Evolutionary conservation across 2,888 invertebrate genomes (phyloP), one percentile per base, ranked within the genome.

Genomic region (Scaptomyza reducta): DNA sequence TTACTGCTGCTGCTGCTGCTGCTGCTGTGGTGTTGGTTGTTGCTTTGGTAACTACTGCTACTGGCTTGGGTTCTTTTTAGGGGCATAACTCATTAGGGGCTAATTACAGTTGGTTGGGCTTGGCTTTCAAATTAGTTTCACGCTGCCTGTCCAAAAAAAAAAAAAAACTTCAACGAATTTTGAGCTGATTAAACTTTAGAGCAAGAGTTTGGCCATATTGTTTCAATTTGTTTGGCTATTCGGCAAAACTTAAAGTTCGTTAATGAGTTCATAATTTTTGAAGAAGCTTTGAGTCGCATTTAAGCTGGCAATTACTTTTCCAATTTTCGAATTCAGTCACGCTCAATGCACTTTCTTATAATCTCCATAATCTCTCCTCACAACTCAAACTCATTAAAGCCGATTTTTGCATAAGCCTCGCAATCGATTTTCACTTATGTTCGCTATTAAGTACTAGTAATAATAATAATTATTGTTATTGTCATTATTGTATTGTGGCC

Each of bases 41-140:
- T 49, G 22, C 33, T 49, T 40, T 72, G 71, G 66, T 54, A 44
- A 65, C 57, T 9, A 5, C 2, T 22, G 22, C 22, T 2, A n/a
- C n/a, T 6, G 35, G 9, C 2, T 38, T 41, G 53, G 53, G 41
- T 14, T 7, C 7, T 38, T 40, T 49, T 55, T 29, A 38, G 72
- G 46, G 55, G 54, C 64, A 77, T 77, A 80, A 77, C 77, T 74
- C 85, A 74, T 71, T 74, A 75, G 64, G 53, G 68, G 58, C 71
- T 81, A 82, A 82, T 82, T 87, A 87, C 68, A 68, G 66, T 71
- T 67, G 62, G 60, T 69, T 65, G 59, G 65, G 61, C 59, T 60
- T 22, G 22, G 22, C 54, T 49, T 71, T 49, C 49, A 87, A 85
- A 87, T 87, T 70, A 70, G 70, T 68, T 71, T 83, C 63, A 53